These are phyloP conservation scores for Ectropis grisescens DNA, from an alignment of 1,140 invertebrate genomes.

Conservation along the genomic window DNA sequence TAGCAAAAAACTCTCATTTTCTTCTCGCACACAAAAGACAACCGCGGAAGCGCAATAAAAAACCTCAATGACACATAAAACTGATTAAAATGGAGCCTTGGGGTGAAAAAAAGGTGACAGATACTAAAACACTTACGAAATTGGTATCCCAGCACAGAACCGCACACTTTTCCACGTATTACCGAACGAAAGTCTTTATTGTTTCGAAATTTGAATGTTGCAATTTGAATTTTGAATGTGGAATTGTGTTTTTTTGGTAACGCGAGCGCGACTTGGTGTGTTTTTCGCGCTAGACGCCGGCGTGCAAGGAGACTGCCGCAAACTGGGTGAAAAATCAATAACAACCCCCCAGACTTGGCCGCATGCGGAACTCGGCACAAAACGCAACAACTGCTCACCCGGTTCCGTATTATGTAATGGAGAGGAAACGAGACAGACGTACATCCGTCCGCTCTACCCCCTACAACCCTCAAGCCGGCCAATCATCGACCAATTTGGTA, in stretches of 20 bases:
- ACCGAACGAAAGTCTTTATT: conserved; percentile 13
- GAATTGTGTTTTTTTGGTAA: conserved; percentile 29
- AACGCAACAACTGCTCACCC: conserved; percentile 48
- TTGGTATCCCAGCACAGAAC: conserved; percentile 37
- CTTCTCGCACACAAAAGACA: not conserved
- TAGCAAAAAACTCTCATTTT: not conserved
- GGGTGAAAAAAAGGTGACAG: conserved; percentile 21
- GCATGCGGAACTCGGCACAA: conserved; percentile 56
- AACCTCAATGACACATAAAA: conserved; percentile 18
- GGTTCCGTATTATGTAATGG: conserved; percentile 62
- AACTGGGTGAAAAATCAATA: conserved; percentile 64
- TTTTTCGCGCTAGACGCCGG: conserved; percentile 64
- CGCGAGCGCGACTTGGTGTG: conserved; percentile 51
- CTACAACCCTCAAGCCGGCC: too few relatives aligned
- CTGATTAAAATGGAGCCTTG: conserved; percentile 29
- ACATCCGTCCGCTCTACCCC: conserved; percentile 16
- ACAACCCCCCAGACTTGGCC: conserved; percentile 43
- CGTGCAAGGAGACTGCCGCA: conserved; percentile 59
- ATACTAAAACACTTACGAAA: conserved; percentile 44
- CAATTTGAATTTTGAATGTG: conserved; percentile 30
- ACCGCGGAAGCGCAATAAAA: conserved; percentile 13
- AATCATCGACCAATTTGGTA: conserved; percentile 35
- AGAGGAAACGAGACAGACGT: conserved; percentile 32
- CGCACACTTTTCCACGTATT: conserved; percentile 22
- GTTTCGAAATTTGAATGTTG: conserved; percentile 18